phyloP scores from a whole-genome alignment of 2,888 invertebrate genomes.

The Drosophila yooni region DNA sequence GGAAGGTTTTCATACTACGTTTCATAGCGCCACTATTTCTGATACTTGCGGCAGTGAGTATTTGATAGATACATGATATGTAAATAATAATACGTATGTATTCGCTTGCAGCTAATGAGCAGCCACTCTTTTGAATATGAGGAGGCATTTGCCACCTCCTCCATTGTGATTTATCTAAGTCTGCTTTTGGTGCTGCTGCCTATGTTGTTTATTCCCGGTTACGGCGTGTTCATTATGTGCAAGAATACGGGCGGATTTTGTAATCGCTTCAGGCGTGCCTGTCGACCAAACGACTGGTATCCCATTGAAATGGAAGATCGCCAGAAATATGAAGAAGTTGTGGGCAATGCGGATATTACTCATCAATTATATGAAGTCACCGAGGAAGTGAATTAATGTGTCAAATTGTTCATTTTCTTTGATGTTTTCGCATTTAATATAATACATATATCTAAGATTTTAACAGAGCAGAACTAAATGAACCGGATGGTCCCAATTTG shows the following conservation, averaged over 20 bases:
- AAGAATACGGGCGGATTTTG: constrained; percentile 73
- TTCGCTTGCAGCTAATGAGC: constrained; percentile 46
- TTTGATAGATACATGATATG: neutral
- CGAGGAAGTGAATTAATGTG: constrained; percentile 62
- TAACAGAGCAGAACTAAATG: neutral
- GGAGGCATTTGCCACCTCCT: accelerated
- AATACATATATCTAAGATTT: neutral
- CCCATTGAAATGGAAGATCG: constrained; percentile 77
- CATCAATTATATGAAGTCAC: constrained; percentile 79
- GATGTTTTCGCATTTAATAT: neutral
- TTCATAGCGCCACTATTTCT: constrained; percentile 80
- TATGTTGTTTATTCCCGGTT: constrained; percentile 78
- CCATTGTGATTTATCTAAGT: neutral
- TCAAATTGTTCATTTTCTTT: neutral
- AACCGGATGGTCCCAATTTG: neutral
- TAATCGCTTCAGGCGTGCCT: constrained; percentile 73
- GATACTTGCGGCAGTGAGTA: constrained; percentile 59
- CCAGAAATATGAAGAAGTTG: constrained; percentile 78
- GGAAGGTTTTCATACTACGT: constrained; percentile 81
- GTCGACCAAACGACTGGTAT: constrained; percentile 84
- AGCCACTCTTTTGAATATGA: neutral
- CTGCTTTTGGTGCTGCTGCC: constrained; percentile 46
- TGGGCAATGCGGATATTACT: constrained; percentile 79
- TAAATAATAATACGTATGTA: neutral
- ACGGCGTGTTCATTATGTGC: constrained; percentile 69